A percentile compares a stretch with the other conserved stretches of the same genome.
Evolutionary conservation across 2,797 vertebrate species (phyloP).

Genomic region (Falco concolor): DNA sequence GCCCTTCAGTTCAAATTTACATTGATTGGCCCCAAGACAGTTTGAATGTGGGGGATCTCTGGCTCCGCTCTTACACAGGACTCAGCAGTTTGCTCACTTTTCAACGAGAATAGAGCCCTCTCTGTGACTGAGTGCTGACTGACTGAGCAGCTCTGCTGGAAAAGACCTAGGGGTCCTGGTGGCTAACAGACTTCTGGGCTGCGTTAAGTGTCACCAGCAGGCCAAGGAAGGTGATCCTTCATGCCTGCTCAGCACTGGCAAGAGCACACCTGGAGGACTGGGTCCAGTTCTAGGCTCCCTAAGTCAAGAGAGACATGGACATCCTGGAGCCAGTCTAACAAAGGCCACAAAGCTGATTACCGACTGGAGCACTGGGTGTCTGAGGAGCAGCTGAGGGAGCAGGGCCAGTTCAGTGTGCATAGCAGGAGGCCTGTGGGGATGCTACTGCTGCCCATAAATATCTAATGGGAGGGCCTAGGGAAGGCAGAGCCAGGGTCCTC

Average conservation of each 20-base stretch:
- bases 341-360: background rate
- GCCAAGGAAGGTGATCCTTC: background rate
- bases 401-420: background rate
- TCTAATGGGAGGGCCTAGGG: fast-evolving
- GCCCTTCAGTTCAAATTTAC: background rate
- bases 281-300: background rate
- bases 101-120: background rate
- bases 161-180: no score
- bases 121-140: background rate
- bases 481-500: background rate
- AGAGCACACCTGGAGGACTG: background rate
- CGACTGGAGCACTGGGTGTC: background rate
- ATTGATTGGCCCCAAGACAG: background rate
- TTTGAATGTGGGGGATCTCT: background rate
- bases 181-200: background rate
- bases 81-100: background rate
- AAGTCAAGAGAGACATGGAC: background rate
- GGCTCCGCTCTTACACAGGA: background rate
- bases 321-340: background rate
- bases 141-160: background rate
- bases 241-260: background rate
- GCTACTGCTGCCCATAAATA: background rate
- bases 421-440: background rate
- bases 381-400: background rate
- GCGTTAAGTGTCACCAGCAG: background rate